Evolutionary conservation across 2,113 vertebrate species (phyloP), one percentile per base, ranked within the genome.

Genomic region (Cheirogaleus medius): DNA sequence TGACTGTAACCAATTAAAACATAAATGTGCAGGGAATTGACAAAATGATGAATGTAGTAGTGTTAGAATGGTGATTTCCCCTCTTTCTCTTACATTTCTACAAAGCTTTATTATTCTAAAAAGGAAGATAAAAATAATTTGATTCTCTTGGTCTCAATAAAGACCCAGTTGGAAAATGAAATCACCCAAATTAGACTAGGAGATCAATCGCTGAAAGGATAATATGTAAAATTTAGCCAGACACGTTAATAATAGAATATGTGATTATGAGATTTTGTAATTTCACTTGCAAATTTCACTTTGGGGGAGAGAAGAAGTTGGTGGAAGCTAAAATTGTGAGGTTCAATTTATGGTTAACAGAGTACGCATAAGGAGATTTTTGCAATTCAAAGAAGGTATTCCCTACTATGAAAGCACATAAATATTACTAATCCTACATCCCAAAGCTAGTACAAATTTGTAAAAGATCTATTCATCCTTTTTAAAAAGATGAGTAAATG

Each of bases 381-480:
- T 92, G 25, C 34, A 83, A 84, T 64, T 87, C 69, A 81, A 71
- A 58, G 58, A 71, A 58, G 58, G 34, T 52, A 54, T 77, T 88
- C 93, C 78, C 68, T 82, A 66, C 32, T 66, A 71, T 25, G 23
- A 94, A n/a, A 71, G 64, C 54, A 80, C 71, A 54, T 34, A 89
- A 86, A 86, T 77, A 82, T 90, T 78, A 66, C 60, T 25, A 90
- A 39, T 73, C 66, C 64, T 81, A 83, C 63, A 92, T 73, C 63
- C 66, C 90, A 91, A 54, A 92, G 47, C 58, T 89, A 94, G 37
- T n/a, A 73, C 2, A 76, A 86, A 82, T 87, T 27, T 73, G 6
- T 58, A 78, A 88, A 95, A 87, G n/a, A 90, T 37, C 13, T n/a
- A n/a, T n/a, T 96, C 69, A 90, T 74, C 56, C 47, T 93, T 93